Percentiles rank a stretch among this genome's conserved stretches.
These are phyloP conservation scores for Deilephila elpenor DNA, from an alignment of 2,888 invertebrate species.

Conservation along the genomic window DNA sequence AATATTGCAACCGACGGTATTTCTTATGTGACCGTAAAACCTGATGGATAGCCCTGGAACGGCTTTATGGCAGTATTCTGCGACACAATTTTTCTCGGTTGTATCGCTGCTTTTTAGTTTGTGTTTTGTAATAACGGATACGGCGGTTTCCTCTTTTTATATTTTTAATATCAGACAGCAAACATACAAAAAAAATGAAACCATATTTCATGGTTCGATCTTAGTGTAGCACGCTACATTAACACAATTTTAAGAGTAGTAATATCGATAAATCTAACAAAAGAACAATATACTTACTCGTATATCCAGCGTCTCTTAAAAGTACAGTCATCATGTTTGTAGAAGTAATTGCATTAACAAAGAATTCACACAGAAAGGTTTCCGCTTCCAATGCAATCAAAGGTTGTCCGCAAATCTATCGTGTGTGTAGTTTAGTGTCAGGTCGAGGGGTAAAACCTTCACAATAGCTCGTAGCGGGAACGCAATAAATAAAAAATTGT, in stretches of 20 bases:
- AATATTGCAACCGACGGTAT: conserved; percentile 34
- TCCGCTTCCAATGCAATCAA: conserved; percentile 2
- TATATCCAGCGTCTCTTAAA: too few relatives aligned
- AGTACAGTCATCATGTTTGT: not conserved
- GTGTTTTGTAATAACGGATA: not conserved
- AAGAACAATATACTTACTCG: not conserved
- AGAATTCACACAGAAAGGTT: not conserved
- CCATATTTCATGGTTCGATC: too few relatives aligned
- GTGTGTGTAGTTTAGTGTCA: conserved; percentile 34
- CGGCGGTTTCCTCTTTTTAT: not conserved
- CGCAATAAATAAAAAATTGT: conserved; percentile 1
- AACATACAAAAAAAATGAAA: too few relatives aligned
- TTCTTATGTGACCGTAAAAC: conserved; percentile 35
- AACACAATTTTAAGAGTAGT: too few relatives aligned
- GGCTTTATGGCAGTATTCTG: conserved; percentile 21
- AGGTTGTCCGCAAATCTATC: conserved; percentile 16
- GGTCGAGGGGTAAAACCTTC: conserved; percentile 43
- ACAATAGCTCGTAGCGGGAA: conserved; percentile 16
- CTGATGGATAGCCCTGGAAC: conserved; percentile 29
- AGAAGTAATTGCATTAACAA: not conserved
- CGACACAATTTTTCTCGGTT: conserved; percentile 20
- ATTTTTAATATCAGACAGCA: not conserved
- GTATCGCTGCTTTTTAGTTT: not conserved
- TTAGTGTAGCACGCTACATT: too few relatives aligned
- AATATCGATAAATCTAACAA: too few relatives aligned